A percentile compares a stretch with the other conserved stretches of the same genome.
These are phyloP conservation scores for Choloepus hoffmanni DNA, from an alignment of 2,113 vertebrate genomes.

Conservation along the genomic window DNA sequence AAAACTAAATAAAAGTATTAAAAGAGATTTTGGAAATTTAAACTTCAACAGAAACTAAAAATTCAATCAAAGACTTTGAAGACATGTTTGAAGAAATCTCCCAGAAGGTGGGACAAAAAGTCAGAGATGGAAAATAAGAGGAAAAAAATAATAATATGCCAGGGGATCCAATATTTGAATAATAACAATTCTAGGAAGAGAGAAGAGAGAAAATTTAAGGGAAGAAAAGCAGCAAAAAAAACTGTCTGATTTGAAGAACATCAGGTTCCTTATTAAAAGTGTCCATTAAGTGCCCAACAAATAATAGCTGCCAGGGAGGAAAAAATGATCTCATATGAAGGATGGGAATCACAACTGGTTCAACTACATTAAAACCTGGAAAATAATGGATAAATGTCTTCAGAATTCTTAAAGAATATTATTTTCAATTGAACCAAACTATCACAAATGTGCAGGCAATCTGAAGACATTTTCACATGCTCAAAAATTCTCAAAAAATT, in stretches of 20 bases:
- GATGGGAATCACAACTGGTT: background rate
- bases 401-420: background rate
- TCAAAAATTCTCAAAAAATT: constrained; percentile 38
- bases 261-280: background rate
- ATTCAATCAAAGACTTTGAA: background rate
- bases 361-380: background rate
- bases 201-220: background rate
- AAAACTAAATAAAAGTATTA: background rate
- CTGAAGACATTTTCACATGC: background rate
- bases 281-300: background rate
- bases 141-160: background rate
- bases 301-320: background rate
- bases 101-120: background rate
- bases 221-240: background rate
- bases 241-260: background rate
- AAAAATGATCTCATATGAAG: background rate
- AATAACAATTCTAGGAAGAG: background rate
- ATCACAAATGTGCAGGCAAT: background rate
- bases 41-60: background rate
- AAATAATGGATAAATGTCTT: background rate
- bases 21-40: background rate
- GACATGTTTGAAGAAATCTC: background rate
- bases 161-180: background rate
- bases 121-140: background rate
- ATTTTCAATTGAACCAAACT: background rate